A percentile compares a stretch with the other conserved stretches of the same genome.
phyloP scores from a whole-genome alignment of 2,797 vertebrate genomes.

The Dryobates pubescens region DNA sequence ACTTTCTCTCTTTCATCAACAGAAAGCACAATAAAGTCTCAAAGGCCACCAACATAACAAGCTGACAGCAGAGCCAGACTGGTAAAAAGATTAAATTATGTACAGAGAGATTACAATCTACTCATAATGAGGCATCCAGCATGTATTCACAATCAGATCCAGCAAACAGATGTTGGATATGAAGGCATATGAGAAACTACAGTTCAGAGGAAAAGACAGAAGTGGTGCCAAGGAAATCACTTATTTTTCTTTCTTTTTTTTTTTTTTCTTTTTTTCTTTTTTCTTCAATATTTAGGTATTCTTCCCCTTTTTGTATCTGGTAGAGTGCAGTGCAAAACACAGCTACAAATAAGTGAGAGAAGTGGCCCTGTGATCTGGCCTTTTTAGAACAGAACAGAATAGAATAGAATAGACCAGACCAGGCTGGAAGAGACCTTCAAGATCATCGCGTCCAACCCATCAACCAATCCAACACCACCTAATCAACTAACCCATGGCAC shows the following conservation, averaged over 20 bases:
- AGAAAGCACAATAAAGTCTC: not conserved
- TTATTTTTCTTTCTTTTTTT: too few relatives aligned
- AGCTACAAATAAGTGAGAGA: not conserved
- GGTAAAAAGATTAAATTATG: constrained; percentile 20
- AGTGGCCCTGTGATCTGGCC: not conserved
- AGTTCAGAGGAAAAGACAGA: not conserved
- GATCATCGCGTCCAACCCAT: too few relatives aligned
- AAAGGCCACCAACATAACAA: constrained; percentile 36
- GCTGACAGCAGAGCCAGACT: not conserved
- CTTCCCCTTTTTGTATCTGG: not conserved
- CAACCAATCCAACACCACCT: too few relatives aligned
- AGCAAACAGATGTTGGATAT: constrained; percentile 13
- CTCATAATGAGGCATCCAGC: constrained; percentile 10
- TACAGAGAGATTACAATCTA: not conserved
- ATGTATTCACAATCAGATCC: not conserved
- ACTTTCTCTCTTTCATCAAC: not conserved
- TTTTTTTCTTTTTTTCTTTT: accelerated
- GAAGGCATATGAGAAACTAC: not conserved
- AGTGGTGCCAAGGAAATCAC: not conserved
- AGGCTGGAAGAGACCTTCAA: too few relatives aligned
- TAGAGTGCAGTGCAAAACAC: not conserved
- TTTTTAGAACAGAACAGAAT: too few relatives aligned
- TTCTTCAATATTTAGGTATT: not conserved
- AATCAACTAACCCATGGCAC: too few relatives aligned
- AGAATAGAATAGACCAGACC: too few relatives aligned